Base-by-base conservation (phyloP, 2,113 vertebrate species). In the Gallinago media region DNA sequence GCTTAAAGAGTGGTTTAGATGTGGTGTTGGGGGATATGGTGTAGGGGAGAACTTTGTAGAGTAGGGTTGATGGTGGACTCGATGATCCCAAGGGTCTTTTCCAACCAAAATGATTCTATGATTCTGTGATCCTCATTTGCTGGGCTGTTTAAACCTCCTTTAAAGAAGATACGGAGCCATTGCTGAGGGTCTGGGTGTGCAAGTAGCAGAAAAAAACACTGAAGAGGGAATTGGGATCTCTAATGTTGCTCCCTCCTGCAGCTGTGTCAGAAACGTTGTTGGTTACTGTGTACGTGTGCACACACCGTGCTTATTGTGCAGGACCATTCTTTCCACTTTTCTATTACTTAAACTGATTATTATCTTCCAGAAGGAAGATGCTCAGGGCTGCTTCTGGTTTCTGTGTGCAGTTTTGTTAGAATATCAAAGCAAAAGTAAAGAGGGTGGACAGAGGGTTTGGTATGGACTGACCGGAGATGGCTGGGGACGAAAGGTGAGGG, bases 361-460 rank as follows among this genome's bases (percentile, higher is more conserved):
- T 22, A 8, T 65, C 15, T 68, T 55, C 27, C 34, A 70, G 40
- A 49, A 47, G 2, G 15, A 42, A 79, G 63, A 52, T 0, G 0
- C 15, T 75, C 15, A 4, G 6, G 4, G 12, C 25, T 10, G 25
- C 19, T 66, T 81, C 22, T 83, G 44, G 15, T 47, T 52, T 72
- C 17, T 65, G 2, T 29, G 10, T 47, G 36, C 55, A 16, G 11
- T 63, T 71, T 62, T 40, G n/a, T 80, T 89, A 38, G 46, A 58
- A 9, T 56, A 56, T 54, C 56, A 47, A 49, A 62, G 47, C 16
- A 63, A 42, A 92, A 72, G 22, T 25, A 22, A 62, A 77, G 10
- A 27, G 22, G 14, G 6, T 14, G 19, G 55, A 13, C 15, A 32
- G 42, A 80, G 17, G 13, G 18, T 72, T 65, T 3, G 3, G 4